A percentile compares a stretch with the other conserved stretches of the same genome.
These are phyloP conservation scores for Kryptolebias marmoratus DNA, from an alignment of 2,113 vertebrate species.

Conservation along the genomic window DNA sequence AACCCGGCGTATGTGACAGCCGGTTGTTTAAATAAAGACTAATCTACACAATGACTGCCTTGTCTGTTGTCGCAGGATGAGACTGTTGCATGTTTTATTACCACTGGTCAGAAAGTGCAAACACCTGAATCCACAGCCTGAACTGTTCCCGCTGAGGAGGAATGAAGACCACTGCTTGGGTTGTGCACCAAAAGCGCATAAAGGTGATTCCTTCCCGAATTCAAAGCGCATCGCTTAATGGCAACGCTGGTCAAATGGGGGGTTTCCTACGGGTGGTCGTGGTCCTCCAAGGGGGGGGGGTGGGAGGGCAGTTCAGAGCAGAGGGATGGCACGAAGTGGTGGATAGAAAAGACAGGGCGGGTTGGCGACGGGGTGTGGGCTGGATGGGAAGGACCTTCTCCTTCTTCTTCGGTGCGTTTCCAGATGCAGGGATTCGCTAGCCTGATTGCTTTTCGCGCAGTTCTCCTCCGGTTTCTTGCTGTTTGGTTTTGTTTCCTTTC, in stretches of 20 bases:
- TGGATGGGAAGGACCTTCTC: conserved; percentile 45
- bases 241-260: conserved; percentile 77
- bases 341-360: conserved; percentile 60
- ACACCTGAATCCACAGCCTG: conserved; percentile 66
- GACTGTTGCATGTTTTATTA: conserved; percentile 41
- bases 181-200: conserved; percentile 49
- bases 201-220: conserved; percentile 54
- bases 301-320: conserved; percentile 67
- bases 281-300: conserved; percentile 63
- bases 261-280: conserved; percentile 74
- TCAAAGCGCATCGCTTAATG: conserved; percentile 76
- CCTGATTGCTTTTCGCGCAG: conserved; percentile 29
- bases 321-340: conserved; percentile 71
- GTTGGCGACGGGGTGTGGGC: conserved; percentile 62
- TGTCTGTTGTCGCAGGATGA: conserved; percentile 58
- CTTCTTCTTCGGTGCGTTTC: conserved; percentile 68
- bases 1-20: conserved; percentile 43
- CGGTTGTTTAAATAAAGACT: conserved; percentile 39
- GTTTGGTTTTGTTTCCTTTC: background rate
- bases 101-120: conserved; percentile 68
- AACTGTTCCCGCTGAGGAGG: conserved; percentile 52
- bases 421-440: conserved; percentile 66
- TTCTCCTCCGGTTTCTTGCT: conserved; percentile 42
- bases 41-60: conserved; percentile 40
- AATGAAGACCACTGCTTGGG: conserved; percentile 50